Conservation (phyloP, 2,888 invertebrate genomes). For the Cephonodes hylas region DNA sequence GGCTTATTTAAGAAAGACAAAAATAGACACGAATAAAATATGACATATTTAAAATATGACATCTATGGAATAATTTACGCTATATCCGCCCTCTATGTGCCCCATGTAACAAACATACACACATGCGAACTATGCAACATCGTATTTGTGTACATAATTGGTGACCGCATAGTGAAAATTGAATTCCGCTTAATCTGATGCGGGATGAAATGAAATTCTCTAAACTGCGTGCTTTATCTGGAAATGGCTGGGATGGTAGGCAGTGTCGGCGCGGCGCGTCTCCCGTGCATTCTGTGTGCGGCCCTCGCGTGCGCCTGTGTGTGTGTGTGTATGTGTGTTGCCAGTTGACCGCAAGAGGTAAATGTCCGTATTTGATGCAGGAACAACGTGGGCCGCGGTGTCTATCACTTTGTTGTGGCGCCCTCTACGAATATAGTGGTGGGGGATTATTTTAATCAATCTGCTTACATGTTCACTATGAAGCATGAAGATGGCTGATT, state of each 20-base stretch:
- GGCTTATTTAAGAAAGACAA: too few relatives aligned
- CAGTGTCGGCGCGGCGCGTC: constrained; percentile 24
- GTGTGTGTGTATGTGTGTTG: too few relatives aligned
- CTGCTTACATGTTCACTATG: too few relatives aligned
- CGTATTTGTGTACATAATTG: constrained; percentile 29
- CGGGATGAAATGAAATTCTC: constrained; percentile 65
- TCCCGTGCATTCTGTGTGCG: neutral
- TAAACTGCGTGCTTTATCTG: constrained; percentile 67
- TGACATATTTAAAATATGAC: too few relatives aligned
- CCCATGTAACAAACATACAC: neutral
- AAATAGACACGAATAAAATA: too few relatives aligned
- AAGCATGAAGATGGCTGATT: too few relatives aligned
- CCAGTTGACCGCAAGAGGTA: neutral
- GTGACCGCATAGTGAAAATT: constrained; percentile 52
- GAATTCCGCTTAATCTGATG: constrained; percentile 62
- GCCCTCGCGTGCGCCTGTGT: neutral
- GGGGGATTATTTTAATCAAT: neutral
- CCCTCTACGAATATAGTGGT: neutral
- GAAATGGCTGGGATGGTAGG: constrained; percentile 51
- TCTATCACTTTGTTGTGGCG: neutral
- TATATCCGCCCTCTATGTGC: too few relatives aligned
- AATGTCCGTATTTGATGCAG: constrained; percentile 2
- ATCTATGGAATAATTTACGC: too few relatives aligned
- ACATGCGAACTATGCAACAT: neutral
- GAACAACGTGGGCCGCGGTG: neutral